Conservation (phyloP, 2,113 vertebrate genomes). For the Hucho hucho region DNA sequence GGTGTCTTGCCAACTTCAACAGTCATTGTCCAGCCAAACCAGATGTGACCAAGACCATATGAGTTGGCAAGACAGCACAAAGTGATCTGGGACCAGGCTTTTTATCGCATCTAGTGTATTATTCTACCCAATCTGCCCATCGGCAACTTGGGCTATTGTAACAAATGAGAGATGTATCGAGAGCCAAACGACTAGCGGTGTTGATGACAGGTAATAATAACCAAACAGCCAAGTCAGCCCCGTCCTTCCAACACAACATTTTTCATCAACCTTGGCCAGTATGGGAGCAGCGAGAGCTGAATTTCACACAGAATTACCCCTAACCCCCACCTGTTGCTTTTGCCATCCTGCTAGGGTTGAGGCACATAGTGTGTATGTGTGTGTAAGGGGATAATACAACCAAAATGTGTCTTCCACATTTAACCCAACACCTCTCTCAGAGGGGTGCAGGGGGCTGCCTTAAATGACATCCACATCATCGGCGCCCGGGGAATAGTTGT, state of each 20-base stretch:
- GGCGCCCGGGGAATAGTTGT: too few species aligned
- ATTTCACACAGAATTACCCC: slow-evolving; percentile 28
- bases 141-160: neutral
- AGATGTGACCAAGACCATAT: too few species aligned
- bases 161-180: neutral
- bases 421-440: too few species aligned
- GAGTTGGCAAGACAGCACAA: too few species aligned
- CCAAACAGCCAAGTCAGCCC: neutral
- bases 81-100: neutral
- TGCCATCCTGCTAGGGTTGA: neutral
- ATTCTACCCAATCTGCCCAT: neutral
- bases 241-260: neutral
- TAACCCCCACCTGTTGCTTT: neutral
- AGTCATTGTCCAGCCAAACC: too few species aligned
- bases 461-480: too few species aligned
- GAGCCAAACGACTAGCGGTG: neutral
- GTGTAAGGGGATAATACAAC: neutral
- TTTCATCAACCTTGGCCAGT: neutral
- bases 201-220: neutral
- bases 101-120: neutral
- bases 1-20: too few species aligned
- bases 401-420: neutral
- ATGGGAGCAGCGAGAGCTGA: neutral
- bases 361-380: neutral
- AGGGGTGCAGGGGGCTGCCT: too few species aligned